Base-by-base conservation (phyloP, 2,888 invertebrate species). In the Scaptomyza caliginosa region DNA sequence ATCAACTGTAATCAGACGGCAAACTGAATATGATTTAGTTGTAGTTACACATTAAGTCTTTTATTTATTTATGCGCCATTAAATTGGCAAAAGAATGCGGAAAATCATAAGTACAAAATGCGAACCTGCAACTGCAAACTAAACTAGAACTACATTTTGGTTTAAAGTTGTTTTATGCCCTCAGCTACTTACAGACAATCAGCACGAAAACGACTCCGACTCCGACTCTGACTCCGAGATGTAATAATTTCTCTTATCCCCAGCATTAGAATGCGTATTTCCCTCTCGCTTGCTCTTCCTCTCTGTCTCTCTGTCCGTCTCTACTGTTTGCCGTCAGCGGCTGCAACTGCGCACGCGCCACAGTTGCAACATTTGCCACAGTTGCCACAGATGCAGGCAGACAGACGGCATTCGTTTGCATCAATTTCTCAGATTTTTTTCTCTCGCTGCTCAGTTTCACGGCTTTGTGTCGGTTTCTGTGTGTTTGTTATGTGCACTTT, bases 71-170 rank as follows among this genome's bases (percentile, higher is more conserved):
- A 80, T 85, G 80, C 90, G 89, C 89, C 89, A 88, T 67, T 84
- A 81, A 89, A 86, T 89, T 84, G 75, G 55, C 39, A 52, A 42
- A 77, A 70, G 89, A 89, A 90, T 89, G 89, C 89, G 90, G 89
- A 89, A 89, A 89, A 84, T 89, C 77, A 59, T 62, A 56, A 65
- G 59, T 55, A 64, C 32, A 58, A 64, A 69, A 74, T 68, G 54
- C 57, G 39, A 67, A 55, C 43, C 17, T 50, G 63, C 56, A 43
- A 67, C 59, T 58, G 45, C 52, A 52, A 24, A 17, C 16, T 32
- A n/a, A 21, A 17, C 38, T 13, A 17, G 38, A 43, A 28, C 17
- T 56, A 38, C 58, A 74, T 67, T 78, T 79, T 64, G 62, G 63
- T 67, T 59, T 55, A 48, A 57, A 70, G 77, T 59, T 60, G 39